Evolutionary conservation across 2,888 invertebrate genomes (phyloP), one percentile per base, ranked within the genome.

Genomic region (Drosophila quinaria): DNA sequence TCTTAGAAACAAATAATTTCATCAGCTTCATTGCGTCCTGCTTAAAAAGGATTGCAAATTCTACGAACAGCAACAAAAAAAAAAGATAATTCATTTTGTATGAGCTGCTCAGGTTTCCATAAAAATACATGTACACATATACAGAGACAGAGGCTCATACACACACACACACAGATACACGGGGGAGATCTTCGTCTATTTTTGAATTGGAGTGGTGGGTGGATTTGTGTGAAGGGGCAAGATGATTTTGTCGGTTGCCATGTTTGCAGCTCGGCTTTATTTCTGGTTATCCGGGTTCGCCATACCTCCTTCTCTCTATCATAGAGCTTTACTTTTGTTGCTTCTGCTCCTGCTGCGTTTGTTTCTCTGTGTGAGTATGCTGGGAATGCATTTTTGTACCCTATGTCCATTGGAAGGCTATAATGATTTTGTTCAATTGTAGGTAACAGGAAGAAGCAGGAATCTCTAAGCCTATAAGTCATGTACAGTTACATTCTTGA

Each of bases 161-260:
- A 39, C 25, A 52, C 15, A 52, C 25, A 37, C 29, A 42, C n/a
- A 55, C 29, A 41, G 2, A 6, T 17, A 44, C 22, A 25, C 13
- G 22, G n/a, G 6, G 9, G 4, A 29, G 29, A 47, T 47, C 11
- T 50, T 10, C 25, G 11, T 39, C 39, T 31, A 41, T 54, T 41
- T 54, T 15, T 42, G 17, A 9, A 10, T n/a, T 29, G 9, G 10
- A 9, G 37, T 10, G 9, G 17, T 13, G 41, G 11, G 15, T n/a
- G 15, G 13, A 31, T 22, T 22, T 33, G 33, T 42, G 19, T 22
- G 41, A n/a, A 6, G 49, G 60, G 25, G 25, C 9, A 35, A 44
- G 41, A 44, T 51, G 51, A 61, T 61, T 52, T 44, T 35, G 17
- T 61, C 51, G 42, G 60, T 51, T 51, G 42, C 60, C 51, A 61